Evolutionary conservation across 2,888 invertebrate genomes (phyloP).

Genomic region (Leucoptera coffeella): DNA sequence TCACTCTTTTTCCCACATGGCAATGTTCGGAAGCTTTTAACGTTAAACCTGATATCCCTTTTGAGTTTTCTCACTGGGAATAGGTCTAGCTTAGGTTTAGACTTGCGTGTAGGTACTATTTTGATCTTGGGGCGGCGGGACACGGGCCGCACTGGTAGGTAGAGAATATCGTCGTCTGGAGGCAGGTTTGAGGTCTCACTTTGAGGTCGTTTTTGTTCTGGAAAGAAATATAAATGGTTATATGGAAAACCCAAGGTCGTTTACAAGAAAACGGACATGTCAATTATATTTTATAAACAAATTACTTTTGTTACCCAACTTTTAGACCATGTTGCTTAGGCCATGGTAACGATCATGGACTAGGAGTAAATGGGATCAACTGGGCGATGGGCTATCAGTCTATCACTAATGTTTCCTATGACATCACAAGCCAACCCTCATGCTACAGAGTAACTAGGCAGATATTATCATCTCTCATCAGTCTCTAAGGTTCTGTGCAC

Average conservation of each 20-base stretch:
- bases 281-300: too few relatives aligned
- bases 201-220: conserved; percentile 15
- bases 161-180: conserved; percentile 21
- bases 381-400: too few relatives aligned
- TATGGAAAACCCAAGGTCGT: background rate
- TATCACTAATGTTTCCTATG: too few relatives aligned
- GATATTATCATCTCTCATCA: background rate
- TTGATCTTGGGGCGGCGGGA: conserved; percentile 19
- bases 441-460: background rate
- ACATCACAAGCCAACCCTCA: background rate
- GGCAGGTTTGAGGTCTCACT: conserved; percentile 10
- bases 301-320: background rate
- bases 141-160: conserved; percentile 16
- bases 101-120: conserved; percentile 12
- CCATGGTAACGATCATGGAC: background rate
- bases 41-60: too few relatives aligned
- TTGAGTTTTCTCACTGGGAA: too few relatives aligned
- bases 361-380: too few relatives aligned
- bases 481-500: too few relatives aligned
- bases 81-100: too few relatives aligned
- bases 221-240: conserved; percentile 1
- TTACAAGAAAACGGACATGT: too few relatives aligned
- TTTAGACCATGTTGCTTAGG: background rate
- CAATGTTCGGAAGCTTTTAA: conserved; percentile 4
- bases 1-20: conserved; percentile 1